A percentile compares a stretch with the other conserved stretches of the same genome.
These are phyloP conservation scores for Sycobia sp. DNA, from an alignment of 1,140 invertebrate species.

Conservation along the genomic window DNA sequence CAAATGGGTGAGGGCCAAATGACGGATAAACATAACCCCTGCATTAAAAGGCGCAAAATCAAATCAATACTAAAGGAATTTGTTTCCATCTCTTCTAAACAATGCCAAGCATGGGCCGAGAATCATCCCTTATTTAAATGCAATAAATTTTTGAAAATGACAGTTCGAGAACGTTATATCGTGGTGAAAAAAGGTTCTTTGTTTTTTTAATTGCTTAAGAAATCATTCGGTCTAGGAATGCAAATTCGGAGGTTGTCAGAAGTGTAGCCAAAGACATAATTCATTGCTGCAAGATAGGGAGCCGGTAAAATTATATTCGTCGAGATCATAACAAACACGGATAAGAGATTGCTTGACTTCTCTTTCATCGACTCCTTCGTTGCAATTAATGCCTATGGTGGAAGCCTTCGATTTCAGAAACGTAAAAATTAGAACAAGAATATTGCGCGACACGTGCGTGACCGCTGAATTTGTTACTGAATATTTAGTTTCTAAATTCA, in stretches of 20 bases:
- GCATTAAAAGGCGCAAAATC: too few species aligned
- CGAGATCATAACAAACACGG: background rate
- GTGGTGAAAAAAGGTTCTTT: constrained; percentile 3
- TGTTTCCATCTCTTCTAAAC: too few species aligned
- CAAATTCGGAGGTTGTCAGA: background rate
- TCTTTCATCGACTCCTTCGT: background rate
- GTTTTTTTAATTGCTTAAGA: constrained; percentile 16
- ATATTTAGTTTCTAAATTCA: background rate
- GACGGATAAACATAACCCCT: background rate
- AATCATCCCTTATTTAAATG: too few species aligned
- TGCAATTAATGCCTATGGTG: constrained; percentile 16
- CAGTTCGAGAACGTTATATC: too few species aligned
- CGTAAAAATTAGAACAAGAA: background rate
- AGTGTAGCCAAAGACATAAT: too few species aligned
- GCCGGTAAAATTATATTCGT: background rate
- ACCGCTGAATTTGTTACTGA: constrained; percentile 14
- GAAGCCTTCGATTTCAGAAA: background rate
- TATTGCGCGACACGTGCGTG: constrained; percentile 9
- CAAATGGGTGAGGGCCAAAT: too few species aligned
- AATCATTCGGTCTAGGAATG: constrained; percentile 4
- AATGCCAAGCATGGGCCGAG: too few species aligned
- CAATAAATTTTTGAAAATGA: too few species aligned
- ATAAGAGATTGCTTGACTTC: background rate
- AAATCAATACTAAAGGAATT: background rate
- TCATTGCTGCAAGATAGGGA: background rate